Percentiles rank a stretch among this genome's conserved stretches.
Conservation (phyloP, 2,888 invertebrate genomes). For the Meloe dianella region DNA sequence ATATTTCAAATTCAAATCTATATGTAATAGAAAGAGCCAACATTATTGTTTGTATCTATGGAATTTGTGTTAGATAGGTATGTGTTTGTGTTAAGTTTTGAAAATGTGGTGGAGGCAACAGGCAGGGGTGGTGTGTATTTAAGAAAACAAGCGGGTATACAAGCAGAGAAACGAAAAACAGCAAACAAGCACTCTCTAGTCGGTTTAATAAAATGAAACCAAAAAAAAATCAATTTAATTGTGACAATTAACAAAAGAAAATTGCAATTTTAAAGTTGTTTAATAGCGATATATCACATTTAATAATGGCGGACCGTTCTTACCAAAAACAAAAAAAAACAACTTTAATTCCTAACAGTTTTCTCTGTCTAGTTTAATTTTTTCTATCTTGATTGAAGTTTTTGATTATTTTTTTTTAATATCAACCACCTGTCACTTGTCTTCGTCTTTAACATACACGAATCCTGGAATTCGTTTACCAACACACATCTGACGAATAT, state of each 20-base stretch:
- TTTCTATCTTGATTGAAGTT: background rate
- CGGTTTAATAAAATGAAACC: no score
- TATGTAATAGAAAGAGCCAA: background rate
- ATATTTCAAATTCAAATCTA: background rate
- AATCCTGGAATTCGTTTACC: constrained; percentile 3
- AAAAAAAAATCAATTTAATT: background rate
- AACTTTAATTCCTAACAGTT: background rate
- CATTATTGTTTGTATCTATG: background rate
- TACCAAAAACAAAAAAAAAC: background rate
- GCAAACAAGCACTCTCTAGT: background rate
- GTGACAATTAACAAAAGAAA: background rate
- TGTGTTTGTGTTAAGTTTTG: background rate
- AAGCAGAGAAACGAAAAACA: background rate
- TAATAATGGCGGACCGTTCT: constrained; percentile 5
- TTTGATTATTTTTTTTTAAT: background rate
- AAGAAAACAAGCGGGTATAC: background rate
- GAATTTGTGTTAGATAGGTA: background rate
- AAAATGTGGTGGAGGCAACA: background rate
- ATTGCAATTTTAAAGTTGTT: background rate
- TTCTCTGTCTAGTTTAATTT: background rate
- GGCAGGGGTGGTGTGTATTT: background rate
- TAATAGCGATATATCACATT: background rate
- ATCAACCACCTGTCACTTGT: constrained; percentile 4
- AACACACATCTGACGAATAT: constrained; percentile 5
- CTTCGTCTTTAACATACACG: background rate